phyloP scores from a whole-genome alignment of 2,113 vertebrate genomes.

The Ellobius talpinus region DNA sequence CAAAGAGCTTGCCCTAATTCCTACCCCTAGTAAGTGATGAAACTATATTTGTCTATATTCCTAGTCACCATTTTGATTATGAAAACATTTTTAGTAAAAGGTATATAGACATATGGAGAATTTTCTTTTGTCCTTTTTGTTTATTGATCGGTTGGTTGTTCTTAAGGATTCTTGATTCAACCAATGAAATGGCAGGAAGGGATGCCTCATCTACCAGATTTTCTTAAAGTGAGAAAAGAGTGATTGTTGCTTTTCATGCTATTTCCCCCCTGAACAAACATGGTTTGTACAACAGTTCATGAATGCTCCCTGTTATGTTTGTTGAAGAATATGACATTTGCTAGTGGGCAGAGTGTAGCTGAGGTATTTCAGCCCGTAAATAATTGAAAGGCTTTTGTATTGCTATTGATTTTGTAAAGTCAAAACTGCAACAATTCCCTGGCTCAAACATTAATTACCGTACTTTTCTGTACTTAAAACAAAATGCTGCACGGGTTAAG shows the following conservation, averaged over 20 bases:
- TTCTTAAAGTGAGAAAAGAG: background rate
- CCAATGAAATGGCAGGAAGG: background rate
- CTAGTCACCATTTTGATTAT: background rate
- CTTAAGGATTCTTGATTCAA: background rate
- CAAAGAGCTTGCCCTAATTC: background rate
- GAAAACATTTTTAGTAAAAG: background rate
- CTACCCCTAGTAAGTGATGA: background rate
- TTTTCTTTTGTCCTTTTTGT: background rate
- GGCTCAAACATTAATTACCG: conserved; percentile 65
- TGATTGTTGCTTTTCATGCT: background rate
- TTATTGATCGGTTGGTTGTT: too few relatives aligned
- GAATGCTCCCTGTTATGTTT: conserved; percentile 35
- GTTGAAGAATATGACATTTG: conserved; percentile 68
- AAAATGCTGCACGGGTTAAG: conserved; percentile 24
- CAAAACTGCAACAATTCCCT: conserved; percentile 49
- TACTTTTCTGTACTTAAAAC: conserved; percentile 56
- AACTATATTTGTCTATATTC: background rate
- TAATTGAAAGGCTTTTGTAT: conserved; percentile 71
- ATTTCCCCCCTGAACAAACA: background rate
- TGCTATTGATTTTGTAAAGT: conserved; percentile 72
- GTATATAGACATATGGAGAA: background rate
- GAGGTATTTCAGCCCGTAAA: conserved; percentile 45
- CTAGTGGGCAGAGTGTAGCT: conserved; percentile 1
- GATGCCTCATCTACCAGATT: background rate
- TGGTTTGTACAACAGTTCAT: conserved; percentile 26